These are phyloP conservation scores for Orthonevra nobilis DNA, from an alignment of 2,888 invertebrate species.

Conservation along the genomic window DNA sequence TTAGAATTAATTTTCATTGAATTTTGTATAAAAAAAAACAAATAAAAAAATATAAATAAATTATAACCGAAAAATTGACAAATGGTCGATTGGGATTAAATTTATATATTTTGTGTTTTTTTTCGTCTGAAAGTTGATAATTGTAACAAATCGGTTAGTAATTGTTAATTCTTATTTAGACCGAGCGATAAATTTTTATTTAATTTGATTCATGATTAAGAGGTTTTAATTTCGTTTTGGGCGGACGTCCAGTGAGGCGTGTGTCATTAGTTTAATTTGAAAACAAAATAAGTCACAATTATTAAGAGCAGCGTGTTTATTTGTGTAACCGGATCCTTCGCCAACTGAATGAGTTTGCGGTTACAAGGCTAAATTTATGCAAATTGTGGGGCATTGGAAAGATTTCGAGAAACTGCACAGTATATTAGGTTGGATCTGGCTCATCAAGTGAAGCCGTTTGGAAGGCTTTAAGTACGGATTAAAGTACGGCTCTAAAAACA, in stretches of 20 bases:
- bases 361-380: too few species aligned
- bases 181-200: background rate
- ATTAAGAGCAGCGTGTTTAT: too few species aligned
- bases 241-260: background rate
- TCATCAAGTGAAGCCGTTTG: too few species aligned
- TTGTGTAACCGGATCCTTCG: too few species aligned
- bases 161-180: conserved; percentile 14
- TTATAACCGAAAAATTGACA: conserved; percentile 19
- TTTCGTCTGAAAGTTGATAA: conserved; percentile 8
- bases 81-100: conserved; percentile 3
- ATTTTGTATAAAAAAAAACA: background rate
- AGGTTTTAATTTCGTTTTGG: background rate
- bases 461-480: too few species aligned
- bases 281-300: background rate
- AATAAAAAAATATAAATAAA: background rate
- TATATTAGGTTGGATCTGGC: too few species aligned
- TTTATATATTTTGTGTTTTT: background rate
- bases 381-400: too few species aligned
- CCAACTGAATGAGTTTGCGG: too few species aligned
- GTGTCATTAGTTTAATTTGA: conserved; percentile 1
- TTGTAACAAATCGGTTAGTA: conserved; percentile 35
- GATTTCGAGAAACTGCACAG: too few species aligned
- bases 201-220: background rate
- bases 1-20: conserved; percentile 39
- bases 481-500: too few species aligned